These are phyloP conservation scores for Odontocerum albicorne DNA, from an alignment of 2,888 invertebrate genomes.

Conservation along the genomic window DNA sequence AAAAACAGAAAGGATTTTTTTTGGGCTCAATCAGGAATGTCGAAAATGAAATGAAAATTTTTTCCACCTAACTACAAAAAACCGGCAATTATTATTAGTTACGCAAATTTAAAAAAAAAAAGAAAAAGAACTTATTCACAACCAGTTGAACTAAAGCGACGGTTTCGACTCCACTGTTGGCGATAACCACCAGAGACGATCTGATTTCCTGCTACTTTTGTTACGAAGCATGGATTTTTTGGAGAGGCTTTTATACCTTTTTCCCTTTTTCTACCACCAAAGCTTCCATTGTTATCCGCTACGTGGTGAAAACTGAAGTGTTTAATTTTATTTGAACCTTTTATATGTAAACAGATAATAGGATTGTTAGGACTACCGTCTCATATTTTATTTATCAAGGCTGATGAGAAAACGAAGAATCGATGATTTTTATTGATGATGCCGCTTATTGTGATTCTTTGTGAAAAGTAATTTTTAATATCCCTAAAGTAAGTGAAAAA, in stretches of 20 bases:
- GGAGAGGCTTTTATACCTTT: slow-evolving; percentile 6
- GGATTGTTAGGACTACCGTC: neutral
- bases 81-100: too few relatives aligned
- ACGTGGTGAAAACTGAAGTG: slow-evolving; percentile 9
- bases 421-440: too few relatives aligned
- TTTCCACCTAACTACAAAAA: too few relatives aligned
- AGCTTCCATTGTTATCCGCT: slow-evolving; percentile 10
- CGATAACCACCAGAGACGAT: slow-evolving; percentile 17
- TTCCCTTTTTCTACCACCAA: neutral
- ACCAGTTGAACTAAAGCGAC: neutral
- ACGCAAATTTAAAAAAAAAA: neutral
- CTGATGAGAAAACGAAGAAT: too few relatives aligned
- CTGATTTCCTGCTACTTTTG: slow-evolving; percentile 26
- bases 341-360: neutral
- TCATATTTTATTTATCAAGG: neutral
- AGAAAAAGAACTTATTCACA: too few relatives aligned
- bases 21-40: too few relatives aligned
- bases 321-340: slow-evolving; percentile 7
- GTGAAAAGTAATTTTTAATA: too few relatives aligned
- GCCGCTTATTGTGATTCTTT: too few relatives aligned
- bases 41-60: too few relatives aligned
- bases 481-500: too few relatives aligned
- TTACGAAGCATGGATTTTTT: slow-evolving; percentile 15
- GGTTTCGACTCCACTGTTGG: neutral
- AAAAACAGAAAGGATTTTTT: too few relatives aligned